Evolutionary conservation across 92 coral and sea anemone genomes (phyloP).

Genomic region (Actinostola sp.): DNA sequence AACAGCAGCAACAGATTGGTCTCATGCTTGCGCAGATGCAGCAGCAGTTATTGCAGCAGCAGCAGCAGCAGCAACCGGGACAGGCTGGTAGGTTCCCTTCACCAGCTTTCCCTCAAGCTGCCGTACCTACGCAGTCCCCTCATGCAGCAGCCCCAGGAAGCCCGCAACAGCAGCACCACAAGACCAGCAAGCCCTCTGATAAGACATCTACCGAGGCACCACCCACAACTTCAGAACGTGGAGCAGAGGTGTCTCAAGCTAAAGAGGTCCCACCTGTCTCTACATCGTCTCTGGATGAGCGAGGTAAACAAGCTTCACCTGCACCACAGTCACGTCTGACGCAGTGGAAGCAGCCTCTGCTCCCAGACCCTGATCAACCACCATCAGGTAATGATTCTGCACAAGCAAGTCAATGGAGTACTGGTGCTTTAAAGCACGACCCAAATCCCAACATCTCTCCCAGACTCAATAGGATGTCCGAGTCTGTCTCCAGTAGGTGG

Average conservation of each 20-base stretch:
- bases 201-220: conserved; percentile 46
- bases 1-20: conserved; percentile 94
- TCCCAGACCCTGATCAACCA: conserved; percentile 68
- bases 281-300: conserved; percentile 60
- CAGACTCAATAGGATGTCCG: conserved; percentile 71
- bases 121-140: conserved; percentile 55
- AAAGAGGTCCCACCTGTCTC: conserved; percentile 44
- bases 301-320: conserved; percentile 78
- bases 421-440: conserved; percentile 19
- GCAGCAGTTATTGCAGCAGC: conserved; percentile 87
- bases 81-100: conserved; percentile 59
- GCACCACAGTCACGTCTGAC: conserved; percentile 93
- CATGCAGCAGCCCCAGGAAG: conserved; percentile 33
- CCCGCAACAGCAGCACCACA: conserved; percentile 60
- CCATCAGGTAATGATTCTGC: background rate
- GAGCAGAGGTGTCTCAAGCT: conserved; percentile 44
- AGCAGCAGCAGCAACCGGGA: conserved; percentile 75
- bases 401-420: conserved; percentile 21
- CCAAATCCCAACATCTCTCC: conserved; percentile 67
- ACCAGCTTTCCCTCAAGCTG: conserved; percentile 53
- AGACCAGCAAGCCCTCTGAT: conserved; percentile 51
- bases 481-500: conserved; percentile 98
- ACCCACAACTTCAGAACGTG: conserved; percentile 43
- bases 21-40: conserved; percentile 95
- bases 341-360: conserved; percentile 92